Evolutionary conservation across 1,140 invertebrate genomes (phyloP).

Genomic region (Mactra quadrangularis): DNA sequence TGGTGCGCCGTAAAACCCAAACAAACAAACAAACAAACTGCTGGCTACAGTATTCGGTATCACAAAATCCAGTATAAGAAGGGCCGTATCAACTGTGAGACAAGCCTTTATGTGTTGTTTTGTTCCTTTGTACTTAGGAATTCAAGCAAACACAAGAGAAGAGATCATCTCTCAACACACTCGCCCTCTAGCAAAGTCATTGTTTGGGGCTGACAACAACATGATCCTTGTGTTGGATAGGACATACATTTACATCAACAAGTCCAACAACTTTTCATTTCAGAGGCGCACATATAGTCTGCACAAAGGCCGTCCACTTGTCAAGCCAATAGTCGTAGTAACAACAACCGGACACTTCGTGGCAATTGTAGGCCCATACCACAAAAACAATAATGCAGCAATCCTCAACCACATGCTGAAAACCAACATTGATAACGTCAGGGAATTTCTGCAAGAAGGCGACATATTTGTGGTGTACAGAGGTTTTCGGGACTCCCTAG

Average conservation of each 20-base stretch:
- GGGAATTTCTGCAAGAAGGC: no score
- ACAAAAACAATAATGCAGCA: constrained; percentile 30
- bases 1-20: no score
- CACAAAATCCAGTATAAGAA: constrained; percentile 3
- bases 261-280: constrained; percentile 18
- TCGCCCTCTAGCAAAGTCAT: neutral
- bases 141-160: constrained; percentile 6
- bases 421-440: constrained; percentile 44
- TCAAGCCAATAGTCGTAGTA: constrained; percentile 31
- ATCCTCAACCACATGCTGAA: constrained; percentile 26
- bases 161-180: constrained; percentile 5
- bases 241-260: constrained; percentile 39
- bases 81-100: neutral
- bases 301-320: constrained; percentile 24
- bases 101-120: no score
- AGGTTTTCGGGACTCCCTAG: no score
- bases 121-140: constrained; percentile 28
- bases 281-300: constrained; percentile 32
- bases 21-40: constrained; percentile 11
- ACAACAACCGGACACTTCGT: constrained; percentile 4
- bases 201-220: constrained; percentile 13
- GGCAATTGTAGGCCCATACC: constrained; percentile 1
- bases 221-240: constrained; percentile 19
- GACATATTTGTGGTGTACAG: no score
- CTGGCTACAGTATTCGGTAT: neutral